A percentile compares a stretch with the other conserved stretches of the same genome.
Evolutionary conservation across 2,113 vertebrate genomes (phyloP).

Genomic region (Theropithecus gelada): DNA sequence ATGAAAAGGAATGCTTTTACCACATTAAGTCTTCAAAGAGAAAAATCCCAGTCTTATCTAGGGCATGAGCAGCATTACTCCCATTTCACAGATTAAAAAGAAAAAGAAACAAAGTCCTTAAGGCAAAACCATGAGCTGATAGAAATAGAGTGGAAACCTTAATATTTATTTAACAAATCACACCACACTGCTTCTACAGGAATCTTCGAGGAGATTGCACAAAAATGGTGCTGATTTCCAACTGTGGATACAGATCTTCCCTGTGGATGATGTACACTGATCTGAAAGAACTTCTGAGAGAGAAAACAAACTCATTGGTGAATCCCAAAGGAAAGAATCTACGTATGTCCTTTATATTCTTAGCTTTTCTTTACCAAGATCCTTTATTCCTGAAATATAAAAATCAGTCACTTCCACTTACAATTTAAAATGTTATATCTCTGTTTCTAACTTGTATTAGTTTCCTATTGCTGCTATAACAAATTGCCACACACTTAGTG

Average conservation of each 20-base stretch:
- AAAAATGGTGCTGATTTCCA: background rate
- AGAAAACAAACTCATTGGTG: background rate
- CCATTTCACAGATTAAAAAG: background rate
- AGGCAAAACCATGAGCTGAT: background rate
- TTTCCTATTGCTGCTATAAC: background rate
- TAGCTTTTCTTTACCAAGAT: background rate
- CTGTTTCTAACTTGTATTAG: background rate
- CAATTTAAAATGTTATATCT: background rate
- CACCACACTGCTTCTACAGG: background rate
- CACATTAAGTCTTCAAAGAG: background rate
- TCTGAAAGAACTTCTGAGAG: background rate
- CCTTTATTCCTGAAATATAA: background rate
- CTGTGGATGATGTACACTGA: background rate
- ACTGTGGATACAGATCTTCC: background rate
- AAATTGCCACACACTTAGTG: background rate
- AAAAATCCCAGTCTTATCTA: background rate
- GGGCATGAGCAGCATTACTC: background rate
- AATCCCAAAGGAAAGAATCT: background rate
- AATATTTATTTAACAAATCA: constrained; percentile 2
- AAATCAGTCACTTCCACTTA: background rate
- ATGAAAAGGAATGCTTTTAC: constrained; percentile 24
- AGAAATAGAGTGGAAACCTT: background rate
- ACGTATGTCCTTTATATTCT: background rate
- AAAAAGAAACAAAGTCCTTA: background rate
- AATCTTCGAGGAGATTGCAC: background rate